Evolutionary conservation across 2,888 invertebrate genomes (phyloP).

Genomic region (Philaethria dido): DNA sequence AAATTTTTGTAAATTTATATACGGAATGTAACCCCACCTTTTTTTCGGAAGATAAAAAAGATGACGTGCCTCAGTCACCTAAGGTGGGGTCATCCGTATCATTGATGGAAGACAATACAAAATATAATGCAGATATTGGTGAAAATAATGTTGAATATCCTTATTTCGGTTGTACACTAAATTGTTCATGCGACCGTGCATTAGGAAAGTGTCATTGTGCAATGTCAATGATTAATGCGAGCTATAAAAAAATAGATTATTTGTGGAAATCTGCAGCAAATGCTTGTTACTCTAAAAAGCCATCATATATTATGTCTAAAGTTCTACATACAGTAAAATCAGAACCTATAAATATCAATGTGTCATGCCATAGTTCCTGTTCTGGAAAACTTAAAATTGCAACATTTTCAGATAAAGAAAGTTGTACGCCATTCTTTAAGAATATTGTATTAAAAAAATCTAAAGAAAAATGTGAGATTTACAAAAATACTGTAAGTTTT

Average conservation of each 20-base stretch:
- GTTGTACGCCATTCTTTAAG: conserved; percentile 34
- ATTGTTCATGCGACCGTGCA: conserved; percentile 59
- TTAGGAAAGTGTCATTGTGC: conserved; percentile 60
- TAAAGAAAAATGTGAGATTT: conserved; percentile 43
- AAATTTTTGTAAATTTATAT: conserved; percentile 42
- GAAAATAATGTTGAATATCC: conserved; percentile 41
- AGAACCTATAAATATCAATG: conserved; percentile 28
- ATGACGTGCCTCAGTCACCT: background rate
- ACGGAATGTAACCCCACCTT: conserved; percentile 29
- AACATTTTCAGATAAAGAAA: conserved; percentile 34
- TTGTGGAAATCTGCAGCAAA: conserved; percentile 56
- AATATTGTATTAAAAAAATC: conserved; percentile 55
- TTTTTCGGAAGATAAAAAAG: conserved; percentile 6
- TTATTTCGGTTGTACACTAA: conserved; percentile 63
- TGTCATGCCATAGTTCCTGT: background rate
- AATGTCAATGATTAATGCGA: conserved; percentile 55
- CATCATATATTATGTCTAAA: conserved; percentile 61
- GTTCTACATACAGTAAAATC: conserved; percentile 42
- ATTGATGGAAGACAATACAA: background rate
- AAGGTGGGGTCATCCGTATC: background rate
- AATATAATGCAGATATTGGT: background rate
- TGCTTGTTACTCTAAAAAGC: conserved; percentile 47
- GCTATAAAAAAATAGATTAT: conserved; percentile 52
- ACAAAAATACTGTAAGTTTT: conserved; percentile 49
- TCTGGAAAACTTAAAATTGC: conserved; percentile 3